Evolutionary conservation across 2,888 invertebrate species (phyloP).

Genomic region (Cryptosula pallasiana): DNA sequence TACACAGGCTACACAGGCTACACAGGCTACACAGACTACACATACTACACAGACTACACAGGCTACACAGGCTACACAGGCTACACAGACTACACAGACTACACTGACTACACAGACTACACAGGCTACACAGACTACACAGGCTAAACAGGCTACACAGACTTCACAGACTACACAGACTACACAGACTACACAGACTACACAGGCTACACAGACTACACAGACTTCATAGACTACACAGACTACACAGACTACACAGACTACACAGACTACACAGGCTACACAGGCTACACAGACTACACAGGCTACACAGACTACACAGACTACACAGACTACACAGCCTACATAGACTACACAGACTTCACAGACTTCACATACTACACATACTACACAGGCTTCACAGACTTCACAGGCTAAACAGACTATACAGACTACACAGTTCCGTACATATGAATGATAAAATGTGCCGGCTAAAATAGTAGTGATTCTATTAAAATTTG

Average conservation of each 20-base stretch:
- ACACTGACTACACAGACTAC: background rate
- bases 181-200: background rate
- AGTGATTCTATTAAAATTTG: background rate
- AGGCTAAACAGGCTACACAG: background rate
- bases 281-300: background rate
- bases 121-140: background rate
- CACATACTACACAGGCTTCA: background rate
- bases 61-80: background rate
- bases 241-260: background rate
- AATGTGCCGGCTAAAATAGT: too few relatives aligned
- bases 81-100: background rate
- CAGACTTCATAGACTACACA: background rate
- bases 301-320: background rate
- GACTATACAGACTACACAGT: background rate
- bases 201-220: background rate
- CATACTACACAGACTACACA: background rate
- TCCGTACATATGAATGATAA: too few relatives aligned
- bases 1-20: background rate
- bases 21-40: background rate
- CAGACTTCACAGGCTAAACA: background rate
- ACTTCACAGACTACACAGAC: background rate
- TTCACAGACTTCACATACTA: background rate
- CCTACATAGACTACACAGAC: background rate
- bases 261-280: background rate
- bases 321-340: background rate